Evolutionary conservation across 2,888 invertebrate genomes (phyloP), one percentile per base, ranked within the genome.

Genomic region (Maniola hyperantus): DNA sequence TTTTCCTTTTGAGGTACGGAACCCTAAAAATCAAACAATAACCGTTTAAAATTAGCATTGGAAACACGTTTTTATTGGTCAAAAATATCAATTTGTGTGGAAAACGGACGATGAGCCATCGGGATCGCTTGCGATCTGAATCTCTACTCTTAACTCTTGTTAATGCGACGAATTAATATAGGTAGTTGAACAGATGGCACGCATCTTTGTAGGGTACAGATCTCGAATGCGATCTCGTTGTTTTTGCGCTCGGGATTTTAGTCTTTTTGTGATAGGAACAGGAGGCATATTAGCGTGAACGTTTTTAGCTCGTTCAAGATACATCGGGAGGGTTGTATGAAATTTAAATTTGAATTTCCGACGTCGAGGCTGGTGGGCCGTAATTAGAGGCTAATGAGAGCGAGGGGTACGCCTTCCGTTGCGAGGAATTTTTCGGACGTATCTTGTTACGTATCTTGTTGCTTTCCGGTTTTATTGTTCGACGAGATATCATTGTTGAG

Each of bases 21-120:
- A n/a, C n/a, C n/a, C n/a, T n/a, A n/a, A n/a, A n/a, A 89, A 87
- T 85, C 85, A 87, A 89, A 92, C 89, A 90, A 89, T 91, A 91
- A 90, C 89, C 88, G 83, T 91, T 91, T 88, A 88, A 90, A 90
- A 89, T 88, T 87, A 83, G 86, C 83, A 87, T 84, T 82, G 83
- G 83, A 80, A 81, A 84, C 83, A 83, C 83, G 77, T 86, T 88
- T 89, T 88, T 89, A 89, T 88, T 87, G 85, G 81, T 83, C 80
- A 80, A 86, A 89, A 89, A 88, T 87, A 82, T 85, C 85, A 87
- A 88, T 88, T 88, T 85, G 85, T 79, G 82, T 83, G 78, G 75
- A 73, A 77, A 77, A 75, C 79, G 26, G 84, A 58, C 59, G 58
- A 57, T 51, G 67, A 67, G 63, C 71, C 68, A 71, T 70, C 67